A percentile compares a stretch with the other conserved stretches of the same genome.
phyloP scores from a whole-genome alignment of 2,113 vertebrate species.

The Leptosomus discolor region DNA sequence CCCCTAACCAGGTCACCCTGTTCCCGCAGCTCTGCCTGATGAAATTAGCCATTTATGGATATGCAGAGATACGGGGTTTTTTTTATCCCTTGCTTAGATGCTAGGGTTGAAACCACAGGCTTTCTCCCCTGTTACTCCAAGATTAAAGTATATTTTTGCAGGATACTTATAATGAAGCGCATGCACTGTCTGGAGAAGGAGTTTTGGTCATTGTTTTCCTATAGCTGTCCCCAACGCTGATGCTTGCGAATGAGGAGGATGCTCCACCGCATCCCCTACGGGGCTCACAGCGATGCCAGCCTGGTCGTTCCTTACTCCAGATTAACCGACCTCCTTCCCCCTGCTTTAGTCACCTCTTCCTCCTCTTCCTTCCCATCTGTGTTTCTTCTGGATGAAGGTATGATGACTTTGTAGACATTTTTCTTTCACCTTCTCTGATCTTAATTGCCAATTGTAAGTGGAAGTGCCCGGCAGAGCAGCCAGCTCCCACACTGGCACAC shows the following conservation, averaged over 20 bases:
- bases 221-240: accelerated
- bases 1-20: background rate
- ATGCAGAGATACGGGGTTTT: background rate
- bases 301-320: background rate
- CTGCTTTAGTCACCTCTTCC: background rate
- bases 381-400: background rate
- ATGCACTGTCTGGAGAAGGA: background rate
- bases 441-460: background rate
- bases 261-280: accelerated
- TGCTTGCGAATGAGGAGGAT: background rate
- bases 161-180: background rate
- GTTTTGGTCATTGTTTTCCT: background rate
- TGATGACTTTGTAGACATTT: background rate
- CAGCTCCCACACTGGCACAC: background rate
- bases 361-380: background rate
- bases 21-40: background rate
- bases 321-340: background rate
- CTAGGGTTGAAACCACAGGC: background rate
- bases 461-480: accelerated
- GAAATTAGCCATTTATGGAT: background rate
- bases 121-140: background rate
- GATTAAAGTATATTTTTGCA: background rate
- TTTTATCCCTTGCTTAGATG: background rate
- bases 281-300: background rate
- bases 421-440: background rate